Conservation (phyloP, 2,888 invertebrate species). For the Erebia epiphron region DNA sequence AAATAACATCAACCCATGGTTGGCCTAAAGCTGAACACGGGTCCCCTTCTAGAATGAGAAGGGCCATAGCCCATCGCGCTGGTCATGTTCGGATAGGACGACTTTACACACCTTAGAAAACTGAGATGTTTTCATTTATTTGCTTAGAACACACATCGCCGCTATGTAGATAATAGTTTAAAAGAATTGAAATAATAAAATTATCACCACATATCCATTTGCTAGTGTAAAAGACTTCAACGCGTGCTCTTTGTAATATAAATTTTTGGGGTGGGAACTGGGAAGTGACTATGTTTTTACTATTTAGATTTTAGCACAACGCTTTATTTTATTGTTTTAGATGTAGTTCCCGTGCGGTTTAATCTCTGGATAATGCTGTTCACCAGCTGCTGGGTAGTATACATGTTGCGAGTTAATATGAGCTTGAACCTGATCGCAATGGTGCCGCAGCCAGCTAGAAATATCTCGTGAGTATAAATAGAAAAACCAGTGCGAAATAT, state of each 20-base stretch:
- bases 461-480: constrained; percentile 42
- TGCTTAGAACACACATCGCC: too few species aligned
- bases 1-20: too few species aligned
- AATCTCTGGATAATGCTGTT: constrained; percentile 86
- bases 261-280: neutral
- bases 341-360: constrained; percentile 69
- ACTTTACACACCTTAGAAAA: too few species aligned
- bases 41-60: too few species aligned
- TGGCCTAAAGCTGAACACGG: too few species aligned
- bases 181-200: too few species aligned
- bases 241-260: constrained; percentile 2
- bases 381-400: constrained; percentile 87
- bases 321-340: constrained; percentile 50
- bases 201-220: neutral
- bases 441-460: constrained; percentile 74
- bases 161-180: too few species aligned
- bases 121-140: too few species aligned
- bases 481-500: neutral
- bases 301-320: neutral
- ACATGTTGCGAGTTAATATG: constrained; percentile 90
- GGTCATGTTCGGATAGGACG: too few species aligned
- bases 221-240: constrained; percentile 12
- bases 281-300: neutral
- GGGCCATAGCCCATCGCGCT: too few species aligned
- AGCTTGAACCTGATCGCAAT: constrained; percentile 89